Evolutionary conservation across 2,888 invertebrate species (phyloP), one percentile per base, ranked within the genome.

Genomic region (Eupithecia pulchellata): DNA sequence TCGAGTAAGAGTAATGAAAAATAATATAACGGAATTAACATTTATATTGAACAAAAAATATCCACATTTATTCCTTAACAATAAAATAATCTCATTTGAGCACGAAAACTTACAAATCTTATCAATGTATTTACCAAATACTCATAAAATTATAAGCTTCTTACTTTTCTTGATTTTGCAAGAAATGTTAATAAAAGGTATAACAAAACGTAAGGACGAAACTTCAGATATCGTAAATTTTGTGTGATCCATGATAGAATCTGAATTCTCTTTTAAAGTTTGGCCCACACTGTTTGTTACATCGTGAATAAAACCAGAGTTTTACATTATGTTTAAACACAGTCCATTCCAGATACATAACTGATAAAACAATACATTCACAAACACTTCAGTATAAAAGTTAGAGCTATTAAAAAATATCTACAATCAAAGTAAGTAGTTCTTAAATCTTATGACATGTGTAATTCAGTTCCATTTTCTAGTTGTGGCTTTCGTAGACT

Each of bases 401-500:
- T 4, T 11, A 25, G 13, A 25, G 25, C 25, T 52, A 20, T 52
- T 52, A n/a, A 52, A 20, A 52, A 25, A 25, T 25, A 52, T 52
- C 13, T 52, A 52, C 25, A 25, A 25, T 8, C 11, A 3, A 52
- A 47, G 25, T 9, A 11, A 20, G 9, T 47, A 47, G 47, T 0
- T 20, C 20, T 36, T 29, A 25, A 36, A 57, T 65, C 29, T 64
- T 36, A 64, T 13, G 66, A 64, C 11, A 58, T 30, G 27, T 70
- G 67, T 62, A 73, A 30, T 64, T 75, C 72, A 11, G 74, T 72
- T 71, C 68, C 78, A 55, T 70, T 74, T 27, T 67, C 69, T 47
- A 55, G 11, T 61, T 73, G 77, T 4, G 32, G 36, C 58, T 64
- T 77, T 71, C 69, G 75, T 3, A 81, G 55, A 36, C 74, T 74